These are phyloP conservation scores for Apamea crenata DNA, from an alignment of 2,888 invertebrate genomes.

Conservation along the genomic window DNA sequence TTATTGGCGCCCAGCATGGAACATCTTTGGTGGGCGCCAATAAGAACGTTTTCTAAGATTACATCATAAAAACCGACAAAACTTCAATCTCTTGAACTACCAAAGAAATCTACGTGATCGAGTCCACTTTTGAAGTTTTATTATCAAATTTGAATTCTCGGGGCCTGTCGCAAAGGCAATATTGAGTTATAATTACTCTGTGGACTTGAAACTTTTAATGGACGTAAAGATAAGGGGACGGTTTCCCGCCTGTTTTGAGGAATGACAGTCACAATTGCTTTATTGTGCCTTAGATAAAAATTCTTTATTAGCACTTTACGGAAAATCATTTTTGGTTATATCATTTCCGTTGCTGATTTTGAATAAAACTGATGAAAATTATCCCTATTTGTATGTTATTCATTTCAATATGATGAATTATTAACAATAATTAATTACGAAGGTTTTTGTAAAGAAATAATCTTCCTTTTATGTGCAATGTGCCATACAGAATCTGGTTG, in stretches of 20 bases:
- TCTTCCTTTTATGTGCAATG: constrained; percentile 26
- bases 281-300: constrained; percentile 58
- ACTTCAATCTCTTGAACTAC: constrained; percentile 42
- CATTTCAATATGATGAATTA: background rate
- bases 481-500: constrained; percentile 3
- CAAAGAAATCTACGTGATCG: constrained; percentile 64
- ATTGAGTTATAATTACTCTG: constrained; percentile 84
- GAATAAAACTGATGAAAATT: background rate
- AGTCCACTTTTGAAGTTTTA: constrained; percentile 64
- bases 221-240: constrained; percentile 78
- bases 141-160: constrained; percentile 67
- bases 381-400: background rate
- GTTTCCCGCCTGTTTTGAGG: constrained; percentile 61
- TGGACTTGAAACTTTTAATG: constrained; percentile 83
- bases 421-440: background rate
- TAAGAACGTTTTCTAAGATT: constrained; percentile 19
- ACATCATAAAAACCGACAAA: constrained; percentile 11
- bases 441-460: background rate
- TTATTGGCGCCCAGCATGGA: constrained; percentile 50
- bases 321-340: constrained; percentile 15
- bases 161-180: constrained; percentile 73
- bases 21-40: constrained; percentile 30
- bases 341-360: background rate
- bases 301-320: constrained; percentile 37
- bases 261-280: constrained; percentile 63